Percentiles rank a stretch among this genome's conserved stretches.
Conservation (phyloP, 2,888 invertebrate genomes). For the Pandemis corylana region DNA sequence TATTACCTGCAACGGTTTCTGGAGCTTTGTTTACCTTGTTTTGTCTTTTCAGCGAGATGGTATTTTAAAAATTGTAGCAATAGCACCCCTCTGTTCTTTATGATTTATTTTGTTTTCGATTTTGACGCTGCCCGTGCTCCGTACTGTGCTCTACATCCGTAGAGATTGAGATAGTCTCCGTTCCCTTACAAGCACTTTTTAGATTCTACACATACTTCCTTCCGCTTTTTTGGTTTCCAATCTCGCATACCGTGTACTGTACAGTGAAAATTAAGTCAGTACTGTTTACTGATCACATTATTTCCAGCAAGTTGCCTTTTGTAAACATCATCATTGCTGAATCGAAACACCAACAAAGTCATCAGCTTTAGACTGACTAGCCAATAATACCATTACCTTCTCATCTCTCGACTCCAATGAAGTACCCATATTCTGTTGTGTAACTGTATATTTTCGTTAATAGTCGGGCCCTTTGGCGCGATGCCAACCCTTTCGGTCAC, state of each 20-base stretch:
- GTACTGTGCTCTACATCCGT: too few relatives aligned
- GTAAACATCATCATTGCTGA: neutral
- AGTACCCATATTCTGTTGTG: conserved; percentile 12
- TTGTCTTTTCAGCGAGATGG: neutral
- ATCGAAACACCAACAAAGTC: neutral
- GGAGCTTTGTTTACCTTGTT: neutral
- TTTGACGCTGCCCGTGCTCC: too few relatives aligned
- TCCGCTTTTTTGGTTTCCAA: too few relatives aligned
- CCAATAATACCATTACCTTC: neutral
- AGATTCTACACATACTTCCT: too few relatives aligned
- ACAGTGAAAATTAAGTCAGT: too few relatives aligned
- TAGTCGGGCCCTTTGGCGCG: conserved; percentile 28
- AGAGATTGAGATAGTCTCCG: too few relatives aligned
- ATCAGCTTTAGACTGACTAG: neutral
- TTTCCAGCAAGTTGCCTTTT: too few relatives aligned
- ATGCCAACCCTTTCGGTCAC: conserved; percentile 35
- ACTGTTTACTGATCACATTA: too few relatives aligned
- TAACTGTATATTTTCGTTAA: conserved; percentile 22
- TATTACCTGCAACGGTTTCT: neutral
- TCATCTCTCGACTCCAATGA: neutral
- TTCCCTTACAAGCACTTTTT: too few relatives aligned
- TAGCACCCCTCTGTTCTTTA: neutral
- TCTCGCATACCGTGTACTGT: too few relatives aligned
- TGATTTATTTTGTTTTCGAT: neutral
- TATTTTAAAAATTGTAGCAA: neutral